These are phyloP conservation scores for Thalpophila matura DNA, from an alignment of 2,888 invertebrate genomes.

Conservation along the genomic window DNA sequence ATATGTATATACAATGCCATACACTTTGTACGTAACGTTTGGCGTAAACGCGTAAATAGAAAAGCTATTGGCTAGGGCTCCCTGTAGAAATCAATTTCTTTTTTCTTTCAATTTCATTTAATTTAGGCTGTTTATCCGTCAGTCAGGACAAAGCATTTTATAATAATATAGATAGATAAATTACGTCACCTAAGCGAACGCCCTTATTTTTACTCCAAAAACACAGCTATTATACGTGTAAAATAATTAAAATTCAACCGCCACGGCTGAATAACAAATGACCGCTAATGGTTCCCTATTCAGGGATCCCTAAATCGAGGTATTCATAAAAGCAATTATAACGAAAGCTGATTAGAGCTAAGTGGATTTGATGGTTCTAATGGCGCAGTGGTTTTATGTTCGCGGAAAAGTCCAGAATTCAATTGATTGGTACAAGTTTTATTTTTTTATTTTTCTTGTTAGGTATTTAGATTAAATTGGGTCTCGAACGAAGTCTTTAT, in stretches of 20 bases:
- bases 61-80: no score
- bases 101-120: no score
- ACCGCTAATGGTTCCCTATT: slow-evolving; percentile 50
- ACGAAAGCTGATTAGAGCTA: slow-evolving; percentile 44
- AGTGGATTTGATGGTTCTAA: slow-evolving; percentile 36
- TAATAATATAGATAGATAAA: no score
- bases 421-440: neutral
- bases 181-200: slow-evolving; percentile 10
- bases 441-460: neutral
- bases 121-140: no score
- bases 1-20: no score
- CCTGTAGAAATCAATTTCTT: no score
- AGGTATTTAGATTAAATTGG: no score
- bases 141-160: no score
- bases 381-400: neutral
- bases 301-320: slow-evolving; percentile 48
- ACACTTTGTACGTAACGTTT: no score
- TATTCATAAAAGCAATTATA: slow-evolving; percentile 59
- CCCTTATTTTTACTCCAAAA: slow-evolving; percentile 30
- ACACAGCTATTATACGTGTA: slow-evolving; percentile 33
- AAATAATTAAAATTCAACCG: slow-evolving; percentile 56
- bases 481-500: no score
- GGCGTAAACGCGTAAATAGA: no score
- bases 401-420: neutral
- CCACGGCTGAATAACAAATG: slow-evolving; percentile 49